Conservation (phyloP, 1,140 invertebrate species). For the Nephila pilipes region DNA sequence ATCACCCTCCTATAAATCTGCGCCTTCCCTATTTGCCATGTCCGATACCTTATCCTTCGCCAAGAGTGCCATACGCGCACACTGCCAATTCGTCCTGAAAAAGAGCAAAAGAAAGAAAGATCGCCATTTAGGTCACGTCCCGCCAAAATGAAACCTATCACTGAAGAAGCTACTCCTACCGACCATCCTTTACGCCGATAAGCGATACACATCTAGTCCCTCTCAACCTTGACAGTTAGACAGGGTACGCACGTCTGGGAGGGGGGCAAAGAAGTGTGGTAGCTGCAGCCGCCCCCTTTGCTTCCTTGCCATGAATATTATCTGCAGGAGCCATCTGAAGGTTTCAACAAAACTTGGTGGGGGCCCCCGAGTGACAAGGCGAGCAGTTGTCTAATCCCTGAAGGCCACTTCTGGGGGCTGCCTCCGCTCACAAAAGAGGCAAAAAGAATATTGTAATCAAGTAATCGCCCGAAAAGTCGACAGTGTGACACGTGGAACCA, state of each 20-base stretch:
- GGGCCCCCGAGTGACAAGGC: slow-evolving; percentile 19
- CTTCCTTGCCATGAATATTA: slow-evolving; percentile 43
- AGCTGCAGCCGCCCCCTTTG: neutral
- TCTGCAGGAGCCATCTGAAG: slow-evolving; percentile 20
- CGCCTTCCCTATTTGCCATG: neutral
- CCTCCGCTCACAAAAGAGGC: neutral
- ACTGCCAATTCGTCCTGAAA: neutral
- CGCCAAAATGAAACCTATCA: neutral
- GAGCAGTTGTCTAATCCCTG: slow-evolving; percentile 10
- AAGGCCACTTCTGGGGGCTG: neutral
- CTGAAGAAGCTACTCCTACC: slow-evolving; percentile 14
- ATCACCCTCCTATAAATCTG: neutral
- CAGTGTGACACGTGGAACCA: slow-evolving; percentile 7
- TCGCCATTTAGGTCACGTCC: neutral
- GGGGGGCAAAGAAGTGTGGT: neutral
- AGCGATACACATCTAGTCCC: slow-evolving; percentile 38
- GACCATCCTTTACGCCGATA: slow-evolving; percentile 29
- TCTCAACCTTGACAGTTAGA: slow-evolving; percentile 34
- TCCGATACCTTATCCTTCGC: neutral
- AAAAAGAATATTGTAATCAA: slow-evolving; percentile 48
- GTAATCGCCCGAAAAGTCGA: slow-evolving; percentile 37
- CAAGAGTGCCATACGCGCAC: neutral
- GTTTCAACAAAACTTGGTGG: slow-evolving; percentile 35
- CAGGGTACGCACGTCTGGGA: slow-evolving; percentile 38
- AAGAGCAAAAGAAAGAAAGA: neutral